Percentiles rank a stretch among this genome's conserved stretches.
Conservation (phyloP, 1,140 invertebrate genomes). For the Leptinotarsa undecemlineata region DNA sequence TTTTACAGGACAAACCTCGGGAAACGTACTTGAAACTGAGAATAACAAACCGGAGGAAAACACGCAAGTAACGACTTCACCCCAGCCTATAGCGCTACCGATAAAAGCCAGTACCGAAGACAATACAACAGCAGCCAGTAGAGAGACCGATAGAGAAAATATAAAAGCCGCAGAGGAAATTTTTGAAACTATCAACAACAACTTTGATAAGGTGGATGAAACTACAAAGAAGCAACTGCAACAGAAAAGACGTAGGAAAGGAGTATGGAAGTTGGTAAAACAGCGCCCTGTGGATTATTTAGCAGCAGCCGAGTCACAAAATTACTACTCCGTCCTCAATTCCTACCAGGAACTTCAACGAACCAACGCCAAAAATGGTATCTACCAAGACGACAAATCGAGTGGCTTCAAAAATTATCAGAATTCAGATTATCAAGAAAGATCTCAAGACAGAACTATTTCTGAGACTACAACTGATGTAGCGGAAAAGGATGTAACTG, state of each 20-base stretch:
- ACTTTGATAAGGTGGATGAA: constrained; percentile 22
- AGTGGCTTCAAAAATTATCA: neutral
- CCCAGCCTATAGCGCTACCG: constrained; percentile 25
- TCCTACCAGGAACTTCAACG: constrained; percentile 37
- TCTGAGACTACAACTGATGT: neutral
- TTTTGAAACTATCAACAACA: constrained; percentile 18
- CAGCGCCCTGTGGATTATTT: constrained; percentile 65
- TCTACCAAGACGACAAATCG: neutral
- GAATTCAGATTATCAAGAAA: neutral
- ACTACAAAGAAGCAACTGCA: constrained; percentile 7
- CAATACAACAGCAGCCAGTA: constrained; percentile 20
- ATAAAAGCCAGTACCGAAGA: constrained; percentile 29
- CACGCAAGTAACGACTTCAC: neutral
- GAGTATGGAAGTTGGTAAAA: constrained; percentile 68
- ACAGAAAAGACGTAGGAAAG: constrained; percentile 58
- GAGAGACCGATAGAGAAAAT: constrained; percentile 25
- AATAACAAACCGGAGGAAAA: neutral
- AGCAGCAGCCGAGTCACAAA: constrained; percentile 71
- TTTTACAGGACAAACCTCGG: neutral
- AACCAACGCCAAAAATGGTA: constrained; percentile 10
- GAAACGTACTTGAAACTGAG: neutral
- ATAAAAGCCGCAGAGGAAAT: constrained; percentile 26
- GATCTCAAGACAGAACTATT: neutral
- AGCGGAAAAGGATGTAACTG: neutral
- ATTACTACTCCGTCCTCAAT: constrained; percentile 48